phyloP scores from a whole-genome alignment of 2,888 invertebrate species.

The Leptopterna dolabrata region DNA sequence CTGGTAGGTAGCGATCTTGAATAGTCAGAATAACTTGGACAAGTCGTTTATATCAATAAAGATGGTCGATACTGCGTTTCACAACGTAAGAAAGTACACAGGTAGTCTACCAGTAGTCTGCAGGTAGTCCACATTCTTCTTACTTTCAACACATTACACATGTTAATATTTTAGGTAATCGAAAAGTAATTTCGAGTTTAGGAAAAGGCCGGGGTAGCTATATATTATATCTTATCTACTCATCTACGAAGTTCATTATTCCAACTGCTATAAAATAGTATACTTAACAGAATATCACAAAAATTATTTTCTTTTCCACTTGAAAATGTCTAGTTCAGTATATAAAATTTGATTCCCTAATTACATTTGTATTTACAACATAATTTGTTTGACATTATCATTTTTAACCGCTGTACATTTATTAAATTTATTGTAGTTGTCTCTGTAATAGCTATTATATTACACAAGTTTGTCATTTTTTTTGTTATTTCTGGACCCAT shows the following conservation, averaged over 20 bases:
- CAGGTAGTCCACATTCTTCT: neutral
- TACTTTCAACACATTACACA: slow-evolving; percentile 39
- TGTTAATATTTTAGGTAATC: slow-evolving; percentile 4
- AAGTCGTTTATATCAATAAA: too few relatives aligned
- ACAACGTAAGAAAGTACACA: neutral
- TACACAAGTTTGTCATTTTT: neutral
- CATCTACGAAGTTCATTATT: neutral
- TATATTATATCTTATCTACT: neutral
- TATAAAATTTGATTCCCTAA: slow-evolving; percentile 48
- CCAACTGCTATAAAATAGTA: slow-evolving; percentile 44
- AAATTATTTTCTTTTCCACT: slow-evolving; percentile 22
- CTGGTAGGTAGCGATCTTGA: too few relatives aligned
- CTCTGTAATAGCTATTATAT: neutral
- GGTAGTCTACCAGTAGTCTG: neutral
- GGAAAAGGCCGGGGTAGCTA: neutral
- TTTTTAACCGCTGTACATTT: slow-evolving; percentile 25
- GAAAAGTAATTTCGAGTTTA: neutral
- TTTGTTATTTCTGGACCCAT: slow-evolving; percentile 34
- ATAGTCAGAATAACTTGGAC: too few relatives aligned
- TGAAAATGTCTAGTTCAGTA: slow-evolving; percentile 26
- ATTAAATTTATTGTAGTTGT: slow-evolving; percentile 10
- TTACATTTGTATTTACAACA: slow-evolving; percentile 1
- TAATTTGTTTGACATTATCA: slow-evolving; percentile 12
- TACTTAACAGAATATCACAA: slow-evolving; percentile 40
- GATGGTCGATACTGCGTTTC: too few relatives aligned